Evolutionary conservation across 2,888 invertebrate genomes (phyloP).

Genomic region (Microctonus hyperodae): DNA sequence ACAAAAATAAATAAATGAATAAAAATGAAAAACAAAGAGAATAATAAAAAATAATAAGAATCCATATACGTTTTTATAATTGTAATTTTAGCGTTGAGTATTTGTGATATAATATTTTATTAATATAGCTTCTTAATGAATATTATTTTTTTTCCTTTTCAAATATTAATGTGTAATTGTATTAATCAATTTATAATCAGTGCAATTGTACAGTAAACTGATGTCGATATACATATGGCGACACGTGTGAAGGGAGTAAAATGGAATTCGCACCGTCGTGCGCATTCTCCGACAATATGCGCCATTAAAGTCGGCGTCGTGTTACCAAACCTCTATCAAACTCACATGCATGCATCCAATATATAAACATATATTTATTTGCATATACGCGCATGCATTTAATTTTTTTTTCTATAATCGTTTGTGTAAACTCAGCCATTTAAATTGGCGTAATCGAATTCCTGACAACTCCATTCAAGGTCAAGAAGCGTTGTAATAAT

Average conservation of each 20-base stretch:
- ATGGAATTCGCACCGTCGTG: conserved; percentile 43
- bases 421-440: not conserved
- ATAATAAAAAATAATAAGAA: not conserved
- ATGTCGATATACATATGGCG: conserved; percentile 21
- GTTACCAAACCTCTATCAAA: conserved; percentile 16
- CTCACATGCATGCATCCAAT: not conserved
- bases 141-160: not conserved
- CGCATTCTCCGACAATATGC: conserved; percentile 50
- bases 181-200: not conserved
- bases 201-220: not conserved
- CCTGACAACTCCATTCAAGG: not conserved
- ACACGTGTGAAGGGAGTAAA: conserved; percentile 1
- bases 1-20: not conserved
- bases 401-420: not conserved
- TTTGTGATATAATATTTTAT: no score
- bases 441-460: conserved; percentile 5
- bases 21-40: not conserved
- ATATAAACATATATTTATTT: not conserved
- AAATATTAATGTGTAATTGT: not conserved
- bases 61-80: no score
- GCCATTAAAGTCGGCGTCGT: conserved; percentile 29
- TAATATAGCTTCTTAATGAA: not conserved
- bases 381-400: no score
- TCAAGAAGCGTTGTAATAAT: not conserved
- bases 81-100: not conserved